Base-by-base conservation (phyloP, 2,888 invertebrate genomes). In the Hyposoter didymator region DNA sequence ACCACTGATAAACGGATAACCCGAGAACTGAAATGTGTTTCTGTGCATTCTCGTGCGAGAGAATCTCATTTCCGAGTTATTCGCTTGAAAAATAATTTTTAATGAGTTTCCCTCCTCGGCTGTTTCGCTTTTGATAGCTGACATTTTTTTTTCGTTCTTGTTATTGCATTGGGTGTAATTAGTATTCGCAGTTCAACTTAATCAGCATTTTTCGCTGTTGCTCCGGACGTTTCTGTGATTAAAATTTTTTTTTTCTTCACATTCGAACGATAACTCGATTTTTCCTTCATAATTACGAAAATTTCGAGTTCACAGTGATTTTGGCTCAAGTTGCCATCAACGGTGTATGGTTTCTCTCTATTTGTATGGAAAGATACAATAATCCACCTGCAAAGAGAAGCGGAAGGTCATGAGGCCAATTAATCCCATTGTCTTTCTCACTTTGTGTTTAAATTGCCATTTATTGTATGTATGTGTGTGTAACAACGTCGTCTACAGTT, bases 401-500 rank as follows among this genome's bases (percentile, higher is more conserved):
- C 76, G 55, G 82, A 73, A 84, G 84, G 82, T 82, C 81, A 69
- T 52, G 73, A 69, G 81, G 82, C 78, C 84, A 84, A 84, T 84
- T 84, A 84, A 84, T 84, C 80, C 84, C 49, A 55, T 72, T 76
- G 32, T 74, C 74, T 74, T 22, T 32, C 64, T 76, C 39, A 66
- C 67, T 62, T 49, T 69, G 78, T 67, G 73, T 84, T 81, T 52
- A 62, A 39, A 73, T 64, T 75, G 72, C 78, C 75, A 78, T 76
- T 32, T 78, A 73, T 22, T 47, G 59, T 62, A 32, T 39, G 47
- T 66, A 45, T 55, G 66, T 64, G 32, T 72, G 62, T 66, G 73
- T 69, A 69, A 74, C 78, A 69, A 78, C 45, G 47, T 62, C 43
- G 17, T 55, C 62, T 8, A 47, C 28, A 72, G 66, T 64, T 39